Conservation (phyloP, 2,888 invertebrate genomes). For the Siphlonurus alternatus region DNA sequence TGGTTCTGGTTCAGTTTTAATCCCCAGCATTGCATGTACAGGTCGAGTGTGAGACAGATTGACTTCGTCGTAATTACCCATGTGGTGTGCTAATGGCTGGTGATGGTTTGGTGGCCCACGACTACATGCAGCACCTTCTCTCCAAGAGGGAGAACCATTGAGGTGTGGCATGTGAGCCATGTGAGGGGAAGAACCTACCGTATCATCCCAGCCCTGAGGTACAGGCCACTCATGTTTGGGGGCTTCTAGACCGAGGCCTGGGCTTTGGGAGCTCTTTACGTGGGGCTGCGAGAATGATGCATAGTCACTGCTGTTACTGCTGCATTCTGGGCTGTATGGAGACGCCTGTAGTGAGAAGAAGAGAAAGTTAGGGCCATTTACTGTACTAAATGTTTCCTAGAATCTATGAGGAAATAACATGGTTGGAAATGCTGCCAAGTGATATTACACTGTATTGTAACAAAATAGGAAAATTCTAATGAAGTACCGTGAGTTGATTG, state of each 20-base stretch:
- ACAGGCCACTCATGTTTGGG: not conserved
- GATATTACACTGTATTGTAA: constrained; percentile 1
- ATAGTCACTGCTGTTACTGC: constrained; percentile 34
- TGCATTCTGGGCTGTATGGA: constrained; percentile 40
- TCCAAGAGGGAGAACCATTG: not conserved
- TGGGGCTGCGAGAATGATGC: not conserved
- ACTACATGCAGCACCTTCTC: not conserved
- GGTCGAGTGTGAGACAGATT: not conserved
- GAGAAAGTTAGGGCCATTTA: no score
- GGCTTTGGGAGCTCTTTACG: not conserved
- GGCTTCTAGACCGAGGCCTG: not conserved
- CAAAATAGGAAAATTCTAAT: not conserved
- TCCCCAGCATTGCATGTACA: not conserved
- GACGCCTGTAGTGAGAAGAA: constrained; percentile 29
- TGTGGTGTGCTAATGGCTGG: not conserved
- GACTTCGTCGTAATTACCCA: not conserved
- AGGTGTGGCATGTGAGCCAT: not conserved
- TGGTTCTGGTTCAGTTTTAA: not conserved
- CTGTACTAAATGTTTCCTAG: no score
- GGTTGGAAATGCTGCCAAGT: no score
- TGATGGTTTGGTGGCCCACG: not conserved
- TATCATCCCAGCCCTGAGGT: not conserved
- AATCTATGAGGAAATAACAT: no score
- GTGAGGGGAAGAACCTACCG: not conserved
- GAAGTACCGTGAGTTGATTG: no score